Conservation (phyloP, 64 coral and sea anemone species). For the Actinia equina region DNA sequence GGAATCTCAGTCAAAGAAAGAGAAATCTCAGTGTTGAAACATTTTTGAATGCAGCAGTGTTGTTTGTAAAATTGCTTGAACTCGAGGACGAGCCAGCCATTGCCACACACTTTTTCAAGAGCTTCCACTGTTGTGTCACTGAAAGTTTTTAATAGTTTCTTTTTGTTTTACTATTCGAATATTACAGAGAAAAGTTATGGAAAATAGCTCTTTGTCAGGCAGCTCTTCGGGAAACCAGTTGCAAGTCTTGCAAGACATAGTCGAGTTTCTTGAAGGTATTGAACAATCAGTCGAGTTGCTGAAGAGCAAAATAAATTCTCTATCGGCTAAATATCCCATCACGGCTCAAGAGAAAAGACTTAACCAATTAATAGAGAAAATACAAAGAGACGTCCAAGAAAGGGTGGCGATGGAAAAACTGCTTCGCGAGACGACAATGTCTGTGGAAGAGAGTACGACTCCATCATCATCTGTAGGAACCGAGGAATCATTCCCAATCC, state of each 20-base stretch:
- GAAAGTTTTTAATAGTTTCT: not conserved
- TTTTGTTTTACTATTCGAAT: not conserved
- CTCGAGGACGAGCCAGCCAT: no score
- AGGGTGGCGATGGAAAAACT: not conserved
- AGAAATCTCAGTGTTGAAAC: no score
- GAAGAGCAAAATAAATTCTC: not conserved
- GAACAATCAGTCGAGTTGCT: not conserved
- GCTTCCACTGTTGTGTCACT: not conserved
- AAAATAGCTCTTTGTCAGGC: not conserved
- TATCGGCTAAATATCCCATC: slow-evolving; percentile 12
- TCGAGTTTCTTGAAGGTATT: slow-evolving; percentile 9
- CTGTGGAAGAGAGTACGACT: not conserved
- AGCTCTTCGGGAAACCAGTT: not conserved
- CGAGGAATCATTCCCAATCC: not conserved
- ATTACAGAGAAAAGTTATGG: not conserved
- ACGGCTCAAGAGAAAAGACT: slow-evolving; percentile 18
- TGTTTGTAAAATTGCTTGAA: no score
- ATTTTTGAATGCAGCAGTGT: no score
- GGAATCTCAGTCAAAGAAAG: no score
- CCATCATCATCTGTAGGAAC: not conserved
- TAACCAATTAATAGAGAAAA: not conserved
- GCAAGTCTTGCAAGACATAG: not conserved
- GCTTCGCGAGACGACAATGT: not conserved
- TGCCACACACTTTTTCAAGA: not conserved
- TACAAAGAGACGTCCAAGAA: slow-evolving; percentile 6